Evolutionary conservation across 2,888 invertebrate genomes (phyloP).

Genomic region (Julus scandinavius): DNA sequence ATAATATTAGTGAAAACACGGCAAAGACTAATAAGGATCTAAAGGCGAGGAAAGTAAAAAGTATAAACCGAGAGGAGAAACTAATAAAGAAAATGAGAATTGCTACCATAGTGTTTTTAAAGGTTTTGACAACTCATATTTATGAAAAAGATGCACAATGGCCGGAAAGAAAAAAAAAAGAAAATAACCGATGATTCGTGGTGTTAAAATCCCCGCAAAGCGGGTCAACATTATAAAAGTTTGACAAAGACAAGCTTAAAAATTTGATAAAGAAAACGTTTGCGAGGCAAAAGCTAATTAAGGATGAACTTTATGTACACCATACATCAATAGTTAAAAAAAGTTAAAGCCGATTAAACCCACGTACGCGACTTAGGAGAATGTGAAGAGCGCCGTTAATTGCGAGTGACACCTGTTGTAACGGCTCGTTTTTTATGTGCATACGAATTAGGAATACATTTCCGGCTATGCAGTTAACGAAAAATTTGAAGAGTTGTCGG

Average conservation of each 20-base stretch:
- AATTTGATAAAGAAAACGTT: not conserved
- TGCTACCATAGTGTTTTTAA: not conserved
- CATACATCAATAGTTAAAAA: not conserved
- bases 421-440: not conserved
- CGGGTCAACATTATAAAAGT: constrained; percentile 24
- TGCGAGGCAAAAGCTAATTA: constrained; percentile 17
- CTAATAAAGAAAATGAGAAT: not conserved
- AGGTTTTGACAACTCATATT: not conserved
- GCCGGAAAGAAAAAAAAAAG: not conserved
- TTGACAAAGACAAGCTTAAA: constrained; percentile 16
- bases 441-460: not conserved
- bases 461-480: not conserved
- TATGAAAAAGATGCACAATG: constrained; percentile 3
- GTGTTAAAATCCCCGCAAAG: constrained; percentile 6
- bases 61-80: not conserved
- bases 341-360: not conserved
- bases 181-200: not conserved
- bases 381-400: not conserved
- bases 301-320: constrained; percentile 39
- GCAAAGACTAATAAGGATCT: not conserved
- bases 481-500: constrained; percentile 31
- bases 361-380: not conserved
- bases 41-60: not conserved
- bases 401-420: not conserved
- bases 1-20: constrained; percentile 1